Evolutionary conservation across 1,140 invertebrate genomes (phyloP).

Genomic region (Drosophila repletoides): DNA sequence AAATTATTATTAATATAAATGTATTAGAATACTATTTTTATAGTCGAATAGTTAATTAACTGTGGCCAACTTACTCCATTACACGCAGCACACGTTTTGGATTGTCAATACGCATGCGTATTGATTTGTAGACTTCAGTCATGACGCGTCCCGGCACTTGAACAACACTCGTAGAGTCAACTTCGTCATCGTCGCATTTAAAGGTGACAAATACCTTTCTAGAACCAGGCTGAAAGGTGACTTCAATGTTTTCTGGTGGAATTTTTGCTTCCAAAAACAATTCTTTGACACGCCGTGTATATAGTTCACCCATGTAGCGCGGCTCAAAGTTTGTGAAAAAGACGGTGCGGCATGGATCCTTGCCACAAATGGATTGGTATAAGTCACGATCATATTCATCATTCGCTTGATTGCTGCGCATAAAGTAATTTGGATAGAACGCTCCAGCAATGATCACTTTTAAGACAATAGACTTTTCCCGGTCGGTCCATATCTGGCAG

Average conservation of each 20-base stretch:
- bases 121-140: constrained; percentile 89
- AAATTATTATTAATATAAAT: neutral
- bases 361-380: constrained; percentile 86
- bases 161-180: neutral
- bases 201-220: constrained; percentile 86
- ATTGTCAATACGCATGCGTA: constrained; percentile 87
- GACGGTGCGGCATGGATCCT: constrained; percentile 90
- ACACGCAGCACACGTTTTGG: constrained; percentile 83
- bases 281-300: constrained; percentile 85
- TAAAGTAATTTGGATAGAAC: constrained; percentile 96
- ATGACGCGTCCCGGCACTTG: constrained; percentile 85
- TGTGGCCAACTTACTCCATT: constrained; percentile 57
- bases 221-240: constrained; percentile 85
- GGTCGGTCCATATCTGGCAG: constrained; percentile 81
- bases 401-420: constrained; percentile 83
- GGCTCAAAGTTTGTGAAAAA: constrained; percentile 87
- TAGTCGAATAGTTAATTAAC: neutral
- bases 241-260: constrained; percentile 83
- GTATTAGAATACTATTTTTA: neutral
- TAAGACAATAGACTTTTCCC: constrained; percentile 85
- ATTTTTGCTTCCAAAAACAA: constrained; percentile 82
- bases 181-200: constrained; percentile 56
- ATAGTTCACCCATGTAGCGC: constrained; percentile 89
- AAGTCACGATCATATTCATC: constrained; percentile 85
- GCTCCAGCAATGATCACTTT: constrained; percentile 87